Evolutionary conservation across 2,888 invertebrate genomes (phyloP).

Genomic region (Hedya salicella): DNA sequence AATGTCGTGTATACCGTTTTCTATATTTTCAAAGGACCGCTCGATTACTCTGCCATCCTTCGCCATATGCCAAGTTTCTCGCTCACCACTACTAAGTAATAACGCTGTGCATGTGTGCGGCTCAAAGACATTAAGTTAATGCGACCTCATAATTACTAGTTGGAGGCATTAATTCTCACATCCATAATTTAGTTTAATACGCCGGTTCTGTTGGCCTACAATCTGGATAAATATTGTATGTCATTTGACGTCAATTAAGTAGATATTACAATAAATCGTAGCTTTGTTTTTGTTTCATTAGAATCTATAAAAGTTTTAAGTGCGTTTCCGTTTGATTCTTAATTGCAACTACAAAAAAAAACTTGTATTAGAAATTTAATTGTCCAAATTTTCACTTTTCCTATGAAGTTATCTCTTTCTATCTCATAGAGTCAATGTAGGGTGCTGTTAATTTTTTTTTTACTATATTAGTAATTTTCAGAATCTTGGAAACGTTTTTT

Average conservation of each 20-base stretch:
- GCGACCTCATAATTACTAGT: conserved; percentile 83
- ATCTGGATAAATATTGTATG: conserved; percentile 81
- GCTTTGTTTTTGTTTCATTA: conserved; percentile 15
- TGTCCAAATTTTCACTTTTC: too few species aligned
- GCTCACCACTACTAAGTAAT: conserved; percentile 5
- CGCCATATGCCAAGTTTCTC: background rate
- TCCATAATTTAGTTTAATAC: conserved; percentile 84
- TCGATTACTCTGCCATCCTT: too few species aligned
- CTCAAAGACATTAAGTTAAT: conserved; percentile 83
- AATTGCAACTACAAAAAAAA: background rate
- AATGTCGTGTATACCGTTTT: background rate
- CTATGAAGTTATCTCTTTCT: too few species aligned
- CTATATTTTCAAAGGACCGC: background rate
- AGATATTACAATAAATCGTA: conserved; percentile 71
- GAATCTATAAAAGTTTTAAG: background rate
- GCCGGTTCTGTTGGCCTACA: conserved; percentile 80
- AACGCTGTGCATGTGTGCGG: conserved; percentile 54
- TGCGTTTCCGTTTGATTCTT: background rate
- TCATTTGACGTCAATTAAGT: conserved; percentile 73
- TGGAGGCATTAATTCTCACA: conserved; percentile 82
- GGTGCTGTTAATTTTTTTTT: too few species aligned
- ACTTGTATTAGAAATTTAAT: too few species aligned
- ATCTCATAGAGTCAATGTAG: too few species aligned
- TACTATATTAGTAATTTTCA: too few species aligned
- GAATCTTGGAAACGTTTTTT: too few species aligned